Conservation (phyloP, 2,113 vertebrate species). For the Bucco capensis region DNA sequence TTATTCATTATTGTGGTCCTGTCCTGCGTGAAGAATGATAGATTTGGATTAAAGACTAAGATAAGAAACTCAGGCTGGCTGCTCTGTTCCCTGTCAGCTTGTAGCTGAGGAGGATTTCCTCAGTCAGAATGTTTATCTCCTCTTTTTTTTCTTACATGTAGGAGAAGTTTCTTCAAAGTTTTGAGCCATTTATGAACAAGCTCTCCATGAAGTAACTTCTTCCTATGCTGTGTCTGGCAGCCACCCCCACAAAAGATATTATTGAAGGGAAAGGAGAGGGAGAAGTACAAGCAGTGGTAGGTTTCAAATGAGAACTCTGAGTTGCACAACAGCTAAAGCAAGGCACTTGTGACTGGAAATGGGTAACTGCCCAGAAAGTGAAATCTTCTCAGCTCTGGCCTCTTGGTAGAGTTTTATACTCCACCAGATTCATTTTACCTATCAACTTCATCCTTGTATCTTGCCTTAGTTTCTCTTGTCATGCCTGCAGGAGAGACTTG, state of each 20-base stretch:
- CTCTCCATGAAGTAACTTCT: conserved; percentile 27
- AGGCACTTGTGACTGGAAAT: conserved; percentile 36
- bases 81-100: neutral
- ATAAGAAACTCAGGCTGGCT: neutral
- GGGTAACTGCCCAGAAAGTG: neutral
- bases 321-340: conserved; percentile 47
- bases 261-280: conserved; percentile 32
- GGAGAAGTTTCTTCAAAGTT: neutral
- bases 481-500: neutral
- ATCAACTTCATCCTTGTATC: neutral
- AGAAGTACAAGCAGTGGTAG: conserved; percentile 35
- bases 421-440: neutral
- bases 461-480: neutral
- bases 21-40: neutral
- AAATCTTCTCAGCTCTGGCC: neutral
- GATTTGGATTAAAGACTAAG: neutral
- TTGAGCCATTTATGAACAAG: conserved; percentile 2
- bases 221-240: conserved; percentile 20
- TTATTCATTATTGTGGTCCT: neutral
- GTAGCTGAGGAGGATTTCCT: neutral
- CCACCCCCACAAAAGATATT: conserved; percentile 19
- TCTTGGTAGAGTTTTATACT: neutral
- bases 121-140: neutral
- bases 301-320: conserved; percentile 48
- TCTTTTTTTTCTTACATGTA: neutral